Percentiles rank a stretch among this genome's conserved stretches.
These are phyloP conservation scores for Thaumetopoea pityocampa DNA, from an alignment of 1,140 invertebrate species.

Conservation along the genomic window DNA sequence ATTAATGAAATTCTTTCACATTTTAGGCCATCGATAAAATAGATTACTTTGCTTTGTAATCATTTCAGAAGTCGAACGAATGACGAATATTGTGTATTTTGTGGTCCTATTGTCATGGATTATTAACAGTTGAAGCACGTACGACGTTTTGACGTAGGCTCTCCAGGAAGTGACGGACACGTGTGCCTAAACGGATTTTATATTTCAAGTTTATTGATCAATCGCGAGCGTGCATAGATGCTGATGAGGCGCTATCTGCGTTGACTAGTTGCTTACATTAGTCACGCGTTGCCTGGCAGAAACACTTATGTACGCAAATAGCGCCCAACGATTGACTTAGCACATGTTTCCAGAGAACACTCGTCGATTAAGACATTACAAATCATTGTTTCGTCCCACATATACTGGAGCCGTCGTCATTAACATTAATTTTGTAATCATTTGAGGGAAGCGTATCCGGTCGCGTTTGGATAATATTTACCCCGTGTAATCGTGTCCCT, in stretches of 20 bases:
- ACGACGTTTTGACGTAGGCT: slow-evolving; percentile 18
- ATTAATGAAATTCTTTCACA: too few relatives aligned
- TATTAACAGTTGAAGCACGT: slow-evolving; percentile 20
- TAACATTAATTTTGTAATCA: too few relatives aligned
- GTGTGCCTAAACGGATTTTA: too few relatives aligned
- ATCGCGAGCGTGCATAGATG: slow-evolving; percentile 31
- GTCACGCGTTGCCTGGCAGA: slow-evolving; percentile 38
- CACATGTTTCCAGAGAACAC: slow-evolving; percentile 51
- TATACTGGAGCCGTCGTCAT: too few relatives aligned
- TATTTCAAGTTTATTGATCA: slow-evolving; percentile 27
- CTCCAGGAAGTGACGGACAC: slow-evolving; percentile 20
- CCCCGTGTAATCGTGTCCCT: not conserved
- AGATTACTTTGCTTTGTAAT: too few relatives aligned
- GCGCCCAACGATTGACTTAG: slow-evolving; percentile 54
- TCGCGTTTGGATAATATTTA: slow-evolving; percentile 4
- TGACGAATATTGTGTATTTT: slow-evolving; percentile 26
- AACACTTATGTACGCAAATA: slow-evolving; percentile 55
- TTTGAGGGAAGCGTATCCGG: too few relatives aligned
- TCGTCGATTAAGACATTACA: slow-evolving; percentile 32
- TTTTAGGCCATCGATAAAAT: too few relatives aligned
- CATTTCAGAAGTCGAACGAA: too few relatives aligned
- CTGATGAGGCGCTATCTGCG: slow-evolving; percentile 46
- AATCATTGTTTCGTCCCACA: slow-evolving; percentile 10
- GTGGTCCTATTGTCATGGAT: slow-evolving; percentile 20
- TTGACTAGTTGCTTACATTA: slow-evolving; percentile 67